Conservation (phyloP, 2,888 invertebrate species). For the Drosophila ezoana region DNA sequence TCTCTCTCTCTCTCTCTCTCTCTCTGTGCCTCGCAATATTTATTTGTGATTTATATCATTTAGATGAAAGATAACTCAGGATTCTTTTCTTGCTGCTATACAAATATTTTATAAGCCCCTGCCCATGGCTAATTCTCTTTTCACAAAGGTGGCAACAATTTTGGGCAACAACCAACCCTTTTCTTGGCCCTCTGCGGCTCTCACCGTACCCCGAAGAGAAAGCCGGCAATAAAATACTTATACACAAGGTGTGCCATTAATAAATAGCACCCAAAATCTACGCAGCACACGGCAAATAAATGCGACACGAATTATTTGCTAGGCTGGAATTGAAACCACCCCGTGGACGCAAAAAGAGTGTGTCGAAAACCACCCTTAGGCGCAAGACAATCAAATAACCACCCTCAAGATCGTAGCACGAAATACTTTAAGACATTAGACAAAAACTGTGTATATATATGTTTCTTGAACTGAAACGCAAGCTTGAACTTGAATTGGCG, state of each 20-base stretch:
- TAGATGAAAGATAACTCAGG: conserved; percentile 7
- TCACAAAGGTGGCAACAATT: conserved; percentile 36
- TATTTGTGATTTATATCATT: neutral
- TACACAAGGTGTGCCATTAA: conserved; percentile 64
- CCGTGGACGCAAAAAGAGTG: conserved; percentile 28
- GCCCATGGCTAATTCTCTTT: neutral
- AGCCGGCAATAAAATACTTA: conserved; percentile 50
- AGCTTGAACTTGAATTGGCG: conserved; percentile 69
- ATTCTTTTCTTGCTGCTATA: neutral
- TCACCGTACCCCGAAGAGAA: conserved; percentile 23
- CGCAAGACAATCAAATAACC: conserved; percentile 35
- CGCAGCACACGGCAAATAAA: conserved; percentile 29
- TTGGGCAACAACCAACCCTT: conserved; percentile 48
- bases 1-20: too few relatives aligned
- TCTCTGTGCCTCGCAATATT: neutral
- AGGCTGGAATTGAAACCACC: conserved; percentile 54
- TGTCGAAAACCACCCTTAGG: conserved; percentile 58
- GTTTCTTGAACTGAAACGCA: neutral
- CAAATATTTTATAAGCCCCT: neutral
- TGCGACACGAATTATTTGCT: conserved; percentile 38
- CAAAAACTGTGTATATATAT: conserved; percentile 2
- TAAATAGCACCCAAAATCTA: conserved; percentile 56
- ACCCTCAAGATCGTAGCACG: conserved; percentile 50
- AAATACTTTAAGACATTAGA: conserved; percentile 51
- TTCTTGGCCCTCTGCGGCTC: neutral